Evolutionary conservation across 92 coral and sea anemone species (phyloP).

Genomic region (Palythoa grandis): DNA sequence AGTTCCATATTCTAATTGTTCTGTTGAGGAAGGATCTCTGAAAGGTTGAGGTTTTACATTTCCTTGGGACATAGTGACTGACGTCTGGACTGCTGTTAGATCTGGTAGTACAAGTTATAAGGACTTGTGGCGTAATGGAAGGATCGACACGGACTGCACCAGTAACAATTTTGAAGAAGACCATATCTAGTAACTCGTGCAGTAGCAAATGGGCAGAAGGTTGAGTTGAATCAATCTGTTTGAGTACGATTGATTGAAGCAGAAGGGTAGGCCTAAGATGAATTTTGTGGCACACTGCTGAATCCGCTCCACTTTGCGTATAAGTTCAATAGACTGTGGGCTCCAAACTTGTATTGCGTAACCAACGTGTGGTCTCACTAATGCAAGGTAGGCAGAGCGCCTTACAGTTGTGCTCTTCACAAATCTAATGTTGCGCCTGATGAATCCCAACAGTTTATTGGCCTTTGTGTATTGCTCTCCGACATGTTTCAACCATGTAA

Average conservation of each 20-base stretch:
- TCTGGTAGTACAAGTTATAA: constrained; percentile 28
- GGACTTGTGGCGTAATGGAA: constrained; percentile 33
- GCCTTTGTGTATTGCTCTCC: constrained; percentile 35
- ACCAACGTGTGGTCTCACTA: constrained; percentile 50
- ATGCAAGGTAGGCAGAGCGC: constrained; percentile 38
- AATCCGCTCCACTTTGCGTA: constrained; percentile 50
- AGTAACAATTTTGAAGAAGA: constrained; percentile 14
- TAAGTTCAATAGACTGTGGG: constrained; percentile 56
- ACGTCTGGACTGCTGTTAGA: constrained; percentile 36
- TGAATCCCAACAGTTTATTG: constrained; percentile 46
- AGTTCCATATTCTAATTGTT: constrained; percentile 34
- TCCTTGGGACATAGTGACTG: constrained; percentile 30
- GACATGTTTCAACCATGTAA: not conserved
- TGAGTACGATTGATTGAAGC: constrained; percentile 12
- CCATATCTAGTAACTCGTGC: constrained; percentile 34
- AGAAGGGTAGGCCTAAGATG: constrained; percentile 50
- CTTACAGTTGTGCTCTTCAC: constrained; percentile 21
- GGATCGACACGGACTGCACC: constrained; percentile 7
- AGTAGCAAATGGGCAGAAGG: constrained; percentile 38
- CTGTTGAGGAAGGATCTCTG: constrained; percentile 44
- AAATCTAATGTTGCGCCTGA: constrained; percentile 39
- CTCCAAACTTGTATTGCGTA: constrained; percentile 66
- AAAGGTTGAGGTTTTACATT: constrained; percentile 44
- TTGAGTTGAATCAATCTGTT: constrained; percentile 30
- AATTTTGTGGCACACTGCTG: constrained; percentile 49